A percentile compares a stretch with the other conserved stretches of the same genome.
These are phyloP conservation scores for Ctenoplectra terminalis DNA, from an alignment of 1,140 invertebrate genomes.

Conservation along the genomic window DNA sequence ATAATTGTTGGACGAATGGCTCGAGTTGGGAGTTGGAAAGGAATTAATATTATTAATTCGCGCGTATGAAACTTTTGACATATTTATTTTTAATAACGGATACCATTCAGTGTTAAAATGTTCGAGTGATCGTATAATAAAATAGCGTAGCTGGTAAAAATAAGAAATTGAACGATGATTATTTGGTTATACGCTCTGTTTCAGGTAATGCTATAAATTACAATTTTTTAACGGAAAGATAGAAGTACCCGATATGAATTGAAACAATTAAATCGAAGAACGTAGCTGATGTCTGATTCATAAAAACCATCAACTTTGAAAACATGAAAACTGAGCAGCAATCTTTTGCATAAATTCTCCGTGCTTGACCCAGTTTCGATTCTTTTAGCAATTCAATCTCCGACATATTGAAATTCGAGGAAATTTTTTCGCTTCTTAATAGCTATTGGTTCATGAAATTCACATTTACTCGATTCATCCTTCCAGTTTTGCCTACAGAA, in stretches of 20 bases:
- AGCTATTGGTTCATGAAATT: slow-evolving; percentile 19
- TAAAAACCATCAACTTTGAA: neutral
- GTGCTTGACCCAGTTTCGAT: neutral
- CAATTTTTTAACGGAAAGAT: neutral
- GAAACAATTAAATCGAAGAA: neutral
- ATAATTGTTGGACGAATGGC: too few species aligned
- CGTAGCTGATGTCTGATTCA: neutral
- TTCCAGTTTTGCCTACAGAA: neutral
- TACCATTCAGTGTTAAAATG: too few species aligned
- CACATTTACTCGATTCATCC: neutral
- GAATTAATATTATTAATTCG: too few species aligned
- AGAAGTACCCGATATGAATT: neutral
- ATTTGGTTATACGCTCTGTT: neutral
- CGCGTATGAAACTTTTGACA: too few species aligned
- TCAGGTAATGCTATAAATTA: neutral
- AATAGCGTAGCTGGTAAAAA: too few species aligned
- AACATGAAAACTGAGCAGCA: neutral
- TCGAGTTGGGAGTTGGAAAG: too few species aligned
- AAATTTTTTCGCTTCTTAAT: neutral
- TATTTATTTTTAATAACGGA: too few species aligned
- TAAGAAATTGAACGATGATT: neutral
- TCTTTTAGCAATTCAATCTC: slow-evolving; percentile 28
- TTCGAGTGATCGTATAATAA: too few species aligned
- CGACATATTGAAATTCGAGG: slow-evolving; percentile 8
- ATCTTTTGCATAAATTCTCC: neutral